phyloP scores from a whole-genome alignment of 2,888 invertebrate genomes.

The Myopa tessellatipennis region DNA sequence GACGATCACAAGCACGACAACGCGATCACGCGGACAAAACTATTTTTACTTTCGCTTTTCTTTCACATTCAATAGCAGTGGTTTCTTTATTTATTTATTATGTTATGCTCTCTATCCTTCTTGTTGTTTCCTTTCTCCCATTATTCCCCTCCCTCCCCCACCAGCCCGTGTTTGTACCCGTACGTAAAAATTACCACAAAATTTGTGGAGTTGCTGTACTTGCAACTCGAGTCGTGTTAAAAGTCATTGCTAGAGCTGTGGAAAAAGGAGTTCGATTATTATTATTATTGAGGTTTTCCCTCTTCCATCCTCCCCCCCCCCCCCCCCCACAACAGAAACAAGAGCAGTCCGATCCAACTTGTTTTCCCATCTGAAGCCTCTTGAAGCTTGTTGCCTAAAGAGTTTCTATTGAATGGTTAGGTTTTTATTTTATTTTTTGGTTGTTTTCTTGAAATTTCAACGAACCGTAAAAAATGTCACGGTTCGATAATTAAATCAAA shows the following conservation, averaged over 20 bases:
- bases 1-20: background rate
- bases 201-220: background rate
- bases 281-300: background rate
- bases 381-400: too few species aligned
- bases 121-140: background rate
- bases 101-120: background rate
- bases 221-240: background rate
- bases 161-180: background rate
- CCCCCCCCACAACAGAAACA: background rate
- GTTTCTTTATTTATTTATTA: background rate
- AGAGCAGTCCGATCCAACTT: background rate
- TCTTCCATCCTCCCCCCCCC: background rate
- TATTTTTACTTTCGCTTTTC: conserved; percentile 45
- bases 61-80: conserved; percentile 28
- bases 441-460: too few species aligned
- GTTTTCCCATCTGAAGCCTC: background rate
- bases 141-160: background rate
- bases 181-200: conserved; percentile 11
- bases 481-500: too few species aligned
- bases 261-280: background rate
- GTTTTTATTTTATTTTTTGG: too few species aligned
- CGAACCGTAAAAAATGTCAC: too few species aligned
- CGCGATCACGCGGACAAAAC: background rate
- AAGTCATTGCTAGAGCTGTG: conserved; percentile 32
- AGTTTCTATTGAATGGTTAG: too few species aligned